phyloP scores from a whole-genome alignment of 2,888 invertebrate species.

The Eristalis arbustorum region DNA sequence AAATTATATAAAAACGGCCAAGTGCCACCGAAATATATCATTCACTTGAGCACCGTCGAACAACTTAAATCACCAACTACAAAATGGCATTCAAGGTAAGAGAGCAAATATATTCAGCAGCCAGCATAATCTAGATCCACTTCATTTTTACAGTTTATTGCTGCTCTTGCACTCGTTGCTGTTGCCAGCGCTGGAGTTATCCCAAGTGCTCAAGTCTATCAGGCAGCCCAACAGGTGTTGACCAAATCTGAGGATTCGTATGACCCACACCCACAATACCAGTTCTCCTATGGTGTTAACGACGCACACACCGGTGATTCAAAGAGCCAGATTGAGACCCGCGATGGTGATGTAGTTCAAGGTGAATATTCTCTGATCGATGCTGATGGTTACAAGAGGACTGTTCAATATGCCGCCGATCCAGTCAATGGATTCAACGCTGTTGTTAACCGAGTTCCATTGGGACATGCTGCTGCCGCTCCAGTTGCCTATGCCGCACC shows the following conservation, averaged over 20 bases:
- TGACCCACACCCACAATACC: conserved; percentile 70
- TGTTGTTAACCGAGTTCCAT: conserved; percentile 79
- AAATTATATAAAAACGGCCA: conserved; percentile 23
- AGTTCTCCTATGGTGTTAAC: conserved; percentile 77
- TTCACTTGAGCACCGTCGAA: conserved; percentile 1
- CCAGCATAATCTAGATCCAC: not conserved
- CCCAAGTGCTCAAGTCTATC: conserved; percentile 68
- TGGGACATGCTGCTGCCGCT: conserved; percentile 45
- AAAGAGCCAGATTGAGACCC: conserved; percentile 79
- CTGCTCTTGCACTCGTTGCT: conserved; percentile 70
- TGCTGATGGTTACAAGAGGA: conserved; percentile 80
- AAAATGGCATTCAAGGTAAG: conserved; percentile 48
- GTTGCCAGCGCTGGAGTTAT: conserved; percentile 71
- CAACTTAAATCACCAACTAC: not conserved
- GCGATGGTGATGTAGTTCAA: conserved; percentile 79
- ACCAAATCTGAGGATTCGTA: conserved; percentile 45
- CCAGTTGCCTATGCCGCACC: conserved; percentile 26
- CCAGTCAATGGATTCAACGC: conserved; percentile 80
- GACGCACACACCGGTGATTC: conserved; percentile 79
- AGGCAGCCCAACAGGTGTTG: conserved; percentile 58
- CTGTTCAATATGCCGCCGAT: conserved; percentile 80
- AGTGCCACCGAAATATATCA: not conserved
- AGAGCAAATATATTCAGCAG: not conserved
- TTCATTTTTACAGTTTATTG: conserved; percentile 59
- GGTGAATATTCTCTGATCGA: conserved; percentile 80